Evolutionary conservation across 2,888 invertebrate species (phyloP), one percentile per base, ranked within the genome.

Genomic region (Argyra leucocephala): DNA sequence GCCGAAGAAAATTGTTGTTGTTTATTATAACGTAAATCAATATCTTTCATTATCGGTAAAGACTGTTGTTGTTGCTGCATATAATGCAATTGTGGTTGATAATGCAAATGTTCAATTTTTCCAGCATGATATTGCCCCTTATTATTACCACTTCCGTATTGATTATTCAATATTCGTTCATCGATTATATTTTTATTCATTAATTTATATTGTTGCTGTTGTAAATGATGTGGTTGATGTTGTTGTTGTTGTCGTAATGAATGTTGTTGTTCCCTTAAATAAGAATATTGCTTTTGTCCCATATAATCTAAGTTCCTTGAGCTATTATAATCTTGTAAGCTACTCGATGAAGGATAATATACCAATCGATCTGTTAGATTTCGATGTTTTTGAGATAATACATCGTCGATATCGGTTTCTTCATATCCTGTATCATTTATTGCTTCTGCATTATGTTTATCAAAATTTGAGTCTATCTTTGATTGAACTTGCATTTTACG

Each of bases 331-430:
- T 78, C 82, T 70, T 72, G 77, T 69, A 77, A 81, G 77, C 69
- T 83, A 78, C 82, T 74, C 73, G 81, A 80, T 79, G 84, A 74
- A 1, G 91, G 91, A 76, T 92, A 92, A 72, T 90, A 92, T 0
- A 89, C 88, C 9, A 92, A 80, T 18, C 90, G 89, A 75, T 92
- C 91, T 0, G 90, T 91, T 24, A 92, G 83, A 63, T 74, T 71
- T 1, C 72, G 70, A 61, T 73, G 72, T 18, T 71, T 73, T 59
- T 72, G 71, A 10, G 73, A 68, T 5, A 66, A 66, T n/a, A 68
- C 65, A 66, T 74, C 71, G 62, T 73, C 74, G 21, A 72, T 73
- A 67, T 74, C 72, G 0, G 73, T 74, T 66, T 75, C 73, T 58
- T 72, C 70, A 59, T 72, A 72, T 4, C 48, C 48, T 18, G 15